Percentiles rank a stretch among this genome's conserved stretches.
Conservation (phyloP, 2,113 vertebrate genomes). For the Sporophila hypoxantha region DNA sequence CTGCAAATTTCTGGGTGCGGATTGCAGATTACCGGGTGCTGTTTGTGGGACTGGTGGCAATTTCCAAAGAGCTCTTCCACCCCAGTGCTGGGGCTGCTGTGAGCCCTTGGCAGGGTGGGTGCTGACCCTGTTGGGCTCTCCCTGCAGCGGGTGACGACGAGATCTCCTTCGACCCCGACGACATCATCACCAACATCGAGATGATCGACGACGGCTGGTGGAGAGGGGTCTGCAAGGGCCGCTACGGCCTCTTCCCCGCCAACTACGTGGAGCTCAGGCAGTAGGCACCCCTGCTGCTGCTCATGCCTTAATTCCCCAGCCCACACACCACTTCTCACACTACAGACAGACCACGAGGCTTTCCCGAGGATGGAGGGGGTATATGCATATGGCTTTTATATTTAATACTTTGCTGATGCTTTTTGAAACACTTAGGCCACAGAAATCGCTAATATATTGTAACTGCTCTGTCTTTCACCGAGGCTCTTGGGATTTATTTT, state of each 20-base stretch:
- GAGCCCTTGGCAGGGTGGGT: fast-evolving
- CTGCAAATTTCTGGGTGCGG: fast-evolving
- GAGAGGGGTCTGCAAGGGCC: conserved; percentile 87
- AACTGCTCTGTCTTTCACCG: conserved; percentile 1
- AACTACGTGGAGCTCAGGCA: conserved; percentile 93
- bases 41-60: background rate
- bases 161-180: conserved; percentile 96
- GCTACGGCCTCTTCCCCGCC: conserved; percentile 91
- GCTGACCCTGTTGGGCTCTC: background rate
- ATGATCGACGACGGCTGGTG: conserved; percentile 99
- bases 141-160: conserved; percentile 88
- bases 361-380: conserved; percentile 18
- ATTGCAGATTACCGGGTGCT: fast-evolving
- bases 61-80: background rate
- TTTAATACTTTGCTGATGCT: conserved; percentile 65
- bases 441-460: conserved; percentile 65
- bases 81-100: background rate
- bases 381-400: conserved; percentile 50
- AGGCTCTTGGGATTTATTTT: conserved; percentile 18
- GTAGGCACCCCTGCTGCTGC: conserved; percentile 47
- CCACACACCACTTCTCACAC: conserved; percentile 40
- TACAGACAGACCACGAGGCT: conserved; percentile 50
- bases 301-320: conserved; percentile 19
- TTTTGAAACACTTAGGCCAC: conserved; percentile 54
- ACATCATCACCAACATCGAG: conserved; percentile 98